Evolutionary conservation across 2,888 invertebrate species (phyloP).

Genomic region (Philhelius pedissequus): DNA sequence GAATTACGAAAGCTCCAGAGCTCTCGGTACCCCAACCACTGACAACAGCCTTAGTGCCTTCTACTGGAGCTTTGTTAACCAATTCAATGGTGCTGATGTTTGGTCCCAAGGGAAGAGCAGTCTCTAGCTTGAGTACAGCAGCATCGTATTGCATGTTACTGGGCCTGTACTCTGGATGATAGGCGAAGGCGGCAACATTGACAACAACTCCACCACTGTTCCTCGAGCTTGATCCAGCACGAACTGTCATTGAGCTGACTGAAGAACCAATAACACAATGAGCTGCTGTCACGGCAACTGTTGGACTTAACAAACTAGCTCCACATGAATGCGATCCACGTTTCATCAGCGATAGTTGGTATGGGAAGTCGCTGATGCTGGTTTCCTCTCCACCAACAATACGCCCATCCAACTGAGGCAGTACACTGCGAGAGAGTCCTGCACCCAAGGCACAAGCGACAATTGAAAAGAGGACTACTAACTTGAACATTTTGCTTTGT

Average conservation of each 20-base stretch:
- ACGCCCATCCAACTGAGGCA: conserved; percentile 51
- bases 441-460: conserved; percentile 70
- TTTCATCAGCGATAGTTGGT: conserved; percentile 56
- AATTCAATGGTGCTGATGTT: conserved; percentile 78
- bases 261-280: conserved; percentile 78
- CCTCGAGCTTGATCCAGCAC: conserved; percentile 80
- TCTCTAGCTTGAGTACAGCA: conserved; percentile 80
- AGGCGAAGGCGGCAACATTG: conserved; percentile 63
- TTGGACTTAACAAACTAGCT: conserved; percentile 77
- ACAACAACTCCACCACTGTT: conserved; percentile 70
- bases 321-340: conserved; percentile 80
- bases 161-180: conserved; percentile 79
- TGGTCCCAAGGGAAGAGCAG: conserved; percentile 77
- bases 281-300: conserved; percentile 80
- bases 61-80: conserved; percentile 71
- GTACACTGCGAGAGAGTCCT: conserved; percentile 69
- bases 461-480: conserved; percentile 68
- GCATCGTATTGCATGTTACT: conserved; percentile 80
- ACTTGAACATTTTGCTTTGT: conserved; percentile 70
- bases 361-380: conserved; percentile 52
- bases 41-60: conserved; percentile 69
- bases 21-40: conserved; percentile 71
- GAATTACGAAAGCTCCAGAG: conserved; percentile 68
- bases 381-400: conserved; percentile 68
- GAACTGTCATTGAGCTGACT: conserved; percentile 72